Conservation (phyloP, 2,113 vertebrate genomes). For the Cochlearius cochlearius region DNA sequence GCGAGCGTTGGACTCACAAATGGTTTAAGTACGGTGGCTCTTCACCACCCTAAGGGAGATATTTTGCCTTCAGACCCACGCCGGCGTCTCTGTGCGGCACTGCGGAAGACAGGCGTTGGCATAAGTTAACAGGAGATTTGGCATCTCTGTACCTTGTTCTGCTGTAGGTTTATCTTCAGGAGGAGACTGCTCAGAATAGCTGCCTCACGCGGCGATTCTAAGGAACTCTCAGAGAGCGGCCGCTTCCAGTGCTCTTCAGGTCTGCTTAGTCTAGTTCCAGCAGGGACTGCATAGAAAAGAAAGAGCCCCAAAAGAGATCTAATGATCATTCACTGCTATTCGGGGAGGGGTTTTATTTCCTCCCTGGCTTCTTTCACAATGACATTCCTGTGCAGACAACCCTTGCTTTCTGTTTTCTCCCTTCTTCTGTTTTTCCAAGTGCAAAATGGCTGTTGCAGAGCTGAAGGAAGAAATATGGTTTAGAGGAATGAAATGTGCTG, state of each 20-base stretch:
- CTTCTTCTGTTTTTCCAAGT: neutral
- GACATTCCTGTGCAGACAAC: neutral
- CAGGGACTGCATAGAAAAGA: neutral
- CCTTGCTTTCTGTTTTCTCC: neutral
- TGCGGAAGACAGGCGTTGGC: fast-evolving
- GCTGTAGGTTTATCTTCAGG: neutral
- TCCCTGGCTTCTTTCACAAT: neutral
- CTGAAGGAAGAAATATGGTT: neutral
- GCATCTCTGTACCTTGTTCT: neutral
- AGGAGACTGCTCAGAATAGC: neutral
- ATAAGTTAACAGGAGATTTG: neutral
- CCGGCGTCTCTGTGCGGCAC: neutral
- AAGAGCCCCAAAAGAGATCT: neutral
- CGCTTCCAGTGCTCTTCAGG: neutral
- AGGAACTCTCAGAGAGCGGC: neutral
- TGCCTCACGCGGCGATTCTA: neutral
- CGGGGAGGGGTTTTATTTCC: neutral
- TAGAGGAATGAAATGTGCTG: neutral
- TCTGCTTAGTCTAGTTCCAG: neutral
- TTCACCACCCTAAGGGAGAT: neutral
- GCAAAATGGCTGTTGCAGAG: neutral
- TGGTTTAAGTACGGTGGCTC: neutral
- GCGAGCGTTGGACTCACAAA: neutral
- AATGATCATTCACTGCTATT: neutral
- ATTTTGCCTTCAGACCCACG: neutral